phyloP scores from a whole-genome alignment of 2,888 invertebrate species.

The Amblyteles armatorius region DNA sequence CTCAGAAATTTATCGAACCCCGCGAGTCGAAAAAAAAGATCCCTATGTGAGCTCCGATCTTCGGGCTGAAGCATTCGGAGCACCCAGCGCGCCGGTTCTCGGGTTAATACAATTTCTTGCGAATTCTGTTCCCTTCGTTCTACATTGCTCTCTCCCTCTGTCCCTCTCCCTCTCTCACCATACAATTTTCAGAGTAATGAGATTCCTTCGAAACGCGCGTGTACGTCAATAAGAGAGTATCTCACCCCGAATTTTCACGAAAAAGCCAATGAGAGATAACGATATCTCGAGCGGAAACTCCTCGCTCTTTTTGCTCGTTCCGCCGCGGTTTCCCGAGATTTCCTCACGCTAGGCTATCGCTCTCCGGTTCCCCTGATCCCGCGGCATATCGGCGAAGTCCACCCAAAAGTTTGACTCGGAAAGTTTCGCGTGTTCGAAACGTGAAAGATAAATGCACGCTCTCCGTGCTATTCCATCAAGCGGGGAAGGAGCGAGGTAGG shows the following conservation, averaged over 20 bases:
- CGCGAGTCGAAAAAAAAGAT: not conserved
- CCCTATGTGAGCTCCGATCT: not conserved
- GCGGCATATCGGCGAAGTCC: constrained; percentile 14
- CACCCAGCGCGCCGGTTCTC: not conserved
- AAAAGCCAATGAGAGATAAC: constrained; percentile 34
- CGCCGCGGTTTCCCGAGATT: constrained; percentile 25
- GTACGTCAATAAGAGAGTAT: constrained; percentile 28
- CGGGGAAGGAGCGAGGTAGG: constrained; percentile 21
- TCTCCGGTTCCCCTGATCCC: not conserved
- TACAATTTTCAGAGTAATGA: constrained; percentile 14
- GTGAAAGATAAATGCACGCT: constrained; percentile 54
- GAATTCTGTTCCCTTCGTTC: not conserved
- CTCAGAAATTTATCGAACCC: not conserved
- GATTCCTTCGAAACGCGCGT: not conserved
- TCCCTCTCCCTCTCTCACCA: not conserved
- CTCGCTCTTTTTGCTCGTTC: constrained; percentile 15
- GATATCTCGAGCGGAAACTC: constrained; percentile 36
- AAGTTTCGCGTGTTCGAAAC: constrained; percentile 57
- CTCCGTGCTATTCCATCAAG: constrained; percentile 17
- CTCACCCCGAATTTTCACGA: constrained; percentile 18
- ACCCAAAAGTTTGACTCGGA: constrained; percentile 49
- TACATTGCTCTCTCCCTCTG: not conserved
- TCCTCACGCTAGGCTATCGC: constrained; percentile 23
- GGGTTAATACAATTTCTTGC: not conserved
- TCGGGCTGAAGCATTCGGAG: not conserved